Percentiles rank a stretch among this genome's conserved stretches.
Evolutionary conservation across 1,140 invertebrate genomes (phyloP).

Genomic region (Proctacanthus coquilletti): DNA sequence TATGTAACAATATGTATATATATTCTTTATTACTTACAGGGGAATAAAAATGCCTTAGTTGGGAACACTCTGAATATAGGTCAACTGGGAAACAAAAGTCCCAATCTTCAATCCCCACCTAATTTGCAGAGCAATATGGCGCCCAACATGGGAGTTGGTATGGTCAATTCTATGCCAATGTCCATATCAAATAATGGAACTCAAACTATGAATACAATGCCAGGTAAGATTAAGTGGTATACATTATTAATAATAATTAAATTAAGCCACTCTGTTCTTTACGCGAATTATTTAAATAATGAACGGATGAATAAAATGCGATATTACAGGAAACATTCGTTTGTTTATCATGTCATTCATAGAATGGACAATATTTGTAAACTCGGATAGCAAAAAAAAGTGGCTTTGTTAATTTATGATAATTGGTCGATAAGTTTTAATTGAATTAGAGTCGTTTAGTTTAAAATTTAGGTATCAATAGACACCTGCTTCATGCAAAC

Average conservation of each 20-base stretch:
- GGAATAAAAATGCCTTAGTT: constrained; percentile 54
- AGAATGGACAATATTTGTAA: too few relatives aligned
- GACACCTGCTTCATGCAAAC: too few relatives aligned
- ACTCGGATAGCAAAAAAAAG: too few relatives aligned
- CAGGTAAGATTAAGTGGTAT: constrained; percentile 39
- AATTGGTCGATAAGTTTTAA: too few relatives aligned
- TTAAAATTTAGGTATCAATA: too few relatives aligned
- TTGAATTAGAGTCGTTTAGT: too few relatives aligned
- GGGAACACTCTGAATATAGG: constrained; percentile 49
- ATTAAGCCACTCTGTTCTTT: too few relatives aligned
- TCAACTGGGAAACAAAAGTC: constrained; percentile 60
- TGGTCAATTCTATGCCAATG: constrained; percentile 42
- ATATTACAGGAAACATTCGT: too few relatives aligned
- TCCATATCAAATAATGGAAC: constrained; percentile 44
- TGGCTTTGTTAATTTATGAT: too few relatives aligned
- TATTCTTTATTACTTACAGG: constrained; percentile 30
- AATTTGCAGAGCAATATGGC: constrained; percentile 49
- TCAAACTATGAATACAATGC: constrained; percentile 47
- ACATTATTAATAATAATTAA: too few relatives aligned
- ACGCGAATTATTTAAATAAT: not conserved
- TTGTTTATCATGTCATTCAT: too few relatives aligned
- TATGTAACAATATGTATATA: not conserved
- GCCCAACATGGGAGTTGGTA: constrained; percentile 37
- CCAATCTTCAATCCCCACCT: constrained; percentile 64
- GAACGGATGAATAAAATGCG: too few relatives aligned